A percentile compares a stretch with the other conserved stretches of the same genome.
phyloP scores from a whole-genome alignment of 2,113 vertebrate species.

The Sceloporus tristichus region DNA sequence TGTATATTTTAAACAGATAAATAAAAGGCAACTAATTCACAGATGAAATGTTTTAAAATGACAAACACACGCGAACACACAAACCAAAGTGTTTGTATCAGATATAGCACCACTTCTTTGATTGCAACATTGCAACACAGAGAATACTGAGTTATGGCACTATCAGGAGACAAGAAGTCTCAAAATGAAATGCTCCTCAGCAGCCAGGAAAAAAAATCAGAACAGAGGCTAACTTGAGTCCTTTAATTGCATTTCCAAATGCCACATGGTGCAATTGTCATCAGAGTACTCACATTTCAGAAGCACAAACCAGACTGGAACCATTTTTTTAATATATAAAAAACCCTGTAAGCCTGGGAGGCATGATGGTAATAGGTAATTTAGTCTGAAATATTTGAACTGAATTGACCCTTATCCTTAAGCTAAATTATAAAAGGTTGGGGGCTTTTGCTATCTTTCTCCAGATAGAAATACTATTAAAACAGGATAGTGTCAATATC shows the following conservation, averaged over 20 bases:
- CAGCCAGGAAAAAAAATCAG: background rate
- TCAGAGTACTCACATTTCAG: background rate
- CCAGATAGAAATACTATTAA: background rate
- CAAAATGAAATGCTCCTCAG: background rate
- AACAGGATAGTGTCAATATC: too few relatives aligned
- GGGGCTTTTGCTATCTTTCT: background rate
- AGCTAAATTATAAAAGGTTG: background rate
- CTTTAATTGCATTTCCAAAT: background rate
- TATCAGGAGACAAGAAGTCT: conserved; percentile 14
- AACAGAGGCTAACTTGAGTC: background rate
- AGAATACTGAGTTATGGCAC: too few relatives aligned
- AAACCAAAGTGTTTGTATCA: background rate
- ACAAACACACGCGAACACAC: background rate
- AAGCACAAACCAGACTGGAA: background rate
- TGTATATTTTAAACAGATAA: background rate
- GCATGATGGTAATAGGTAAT: background rate
- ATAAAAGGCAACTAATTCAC: too few relatives aligned
- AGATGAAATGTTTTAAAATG: background rate
- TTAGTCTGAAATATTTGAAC: background rate
- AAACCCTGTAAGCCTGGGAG: background rate
- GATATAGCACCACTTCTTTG: too few relatives aligned
- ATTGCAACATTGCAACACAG: too few relatives aligned
- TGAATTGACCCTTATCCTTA: background rate
- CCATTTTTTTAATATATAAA: background rate
- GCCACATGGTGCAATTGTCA: background rate